Evolutionary conservation across 2,888 invertebrate species (phyloP), one percentile per base, ranked within the genome.

Genomic region (Sesia apiformis): DNA sequence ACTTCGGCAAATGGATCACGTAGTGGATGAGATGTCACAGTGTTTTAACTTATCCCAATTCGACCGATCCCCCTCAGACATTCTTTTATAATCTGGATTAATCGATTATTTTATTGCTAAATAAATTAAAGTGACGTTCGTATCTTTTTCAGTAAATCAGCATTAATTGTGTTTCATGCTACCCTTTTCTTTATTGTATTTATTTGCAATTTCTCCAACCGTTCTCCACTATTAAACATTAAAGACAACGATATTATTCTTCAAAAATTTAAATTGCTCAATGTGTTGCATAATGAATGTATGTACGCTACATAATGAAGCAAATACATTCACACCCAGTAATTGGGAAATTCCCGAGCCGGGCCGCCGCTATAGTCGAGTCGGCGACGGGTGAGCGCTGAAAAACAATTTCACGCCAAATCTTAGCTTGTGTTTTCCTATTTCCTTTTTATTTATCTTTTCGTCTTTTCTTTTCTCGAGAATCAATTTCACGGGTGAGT

Each of bases 1-100:
- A 90, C 89, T 86, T 89, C 86, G 84, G 83, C 89, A 90, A 90
- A 90, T 90, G 90, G 90, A 90, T 90, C 90, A 90, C 90, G 90
- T 90, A 90, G 82, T 83, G 89, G 89, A 90, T 90, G 90, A 89
- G 89, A 90, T 88, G 90, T 90, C 90, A 88, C 90, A 85, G 87
- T 90, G 90, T 90, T 90, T 90, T 90, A 90, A 90, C 86, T 60
- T 61, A 85, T 86, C 84, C 85, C 84, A 83, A 87, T 86, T 87
- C 81, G 78, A 78, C 77, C 80, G 76, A 81, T 76, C 77, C 76
- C 61, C 5, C 52, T 40, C 64, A 61, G 59, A 46, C 23, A 46
- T n/a, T 46, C 23, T n/a, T 46, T 46, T 46, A 8, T 46, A 23
- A 23, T 23, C 23, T 23, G 23, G 23, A 23, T 23, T 23, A 23